Base-by-base conservation (phyloP, 1,140 invertebrate genomes). In the Calliphora vicina region DNA sequence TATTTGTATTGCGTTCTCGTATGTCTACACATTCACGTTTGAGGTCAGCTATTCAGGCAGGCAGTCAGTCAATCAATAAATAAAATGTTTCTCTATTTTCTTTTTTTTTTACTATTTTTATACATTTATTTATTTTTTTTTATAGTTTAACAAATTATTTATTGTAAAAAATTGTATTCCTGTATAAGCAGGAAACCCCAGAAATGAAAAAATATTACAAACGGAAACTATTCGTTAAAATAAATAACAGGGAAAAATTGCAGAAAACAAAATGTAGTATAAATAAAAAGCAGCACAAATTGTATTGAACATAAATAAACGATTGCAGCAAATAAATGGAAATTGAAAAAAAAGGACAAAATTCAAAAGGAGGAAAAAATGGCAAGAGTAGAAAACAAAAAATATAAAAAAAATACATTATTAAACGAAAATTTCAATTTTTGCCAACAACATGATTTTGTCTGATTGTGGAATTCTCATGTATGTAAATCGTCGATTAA, bases 401-500 rank as follows among this genome's bases (percentile, higher is more conserved):
- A 35, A 35, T 35, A n/a, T n/a, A n/a, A n/a, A n/a, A n/a, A n/a
- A n/a, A n/a, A n/a, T n/a, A n/a, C 35, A 35, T 35, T 35, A 35
- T 35, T 57, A 67, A 67, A 67, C n/a, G 5, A 67, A 23, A 67
- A 25, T 67, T 67, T 25, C n/a, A 67, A 67, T 67, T 10, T 67
- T 25, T 67, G 61, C n/a, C 61, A 67, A 67, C 20, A 67, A 25
- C 20, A 67, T 25, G 61, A 20, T 25, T 20, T 67, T 67, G 10
- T 67, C 4, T 67, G 20, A 76, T 29, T n/a, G 15, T n/a, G 81
- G 83, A 82, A 83, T 80, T 86, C 74, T 83, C 85, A 86, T 86
- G 85, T 84, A 86, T 86, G 85, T 84, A 86, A 86, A 86, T 86
- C 85, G 85, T 85, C 85, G 83, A 86, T 86, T 86, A 86, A 86